Evolutionary conservation across 2,888 invertebrate genomes (phyloP).

Genomic region (Standfussiana lucernea): DNA sequence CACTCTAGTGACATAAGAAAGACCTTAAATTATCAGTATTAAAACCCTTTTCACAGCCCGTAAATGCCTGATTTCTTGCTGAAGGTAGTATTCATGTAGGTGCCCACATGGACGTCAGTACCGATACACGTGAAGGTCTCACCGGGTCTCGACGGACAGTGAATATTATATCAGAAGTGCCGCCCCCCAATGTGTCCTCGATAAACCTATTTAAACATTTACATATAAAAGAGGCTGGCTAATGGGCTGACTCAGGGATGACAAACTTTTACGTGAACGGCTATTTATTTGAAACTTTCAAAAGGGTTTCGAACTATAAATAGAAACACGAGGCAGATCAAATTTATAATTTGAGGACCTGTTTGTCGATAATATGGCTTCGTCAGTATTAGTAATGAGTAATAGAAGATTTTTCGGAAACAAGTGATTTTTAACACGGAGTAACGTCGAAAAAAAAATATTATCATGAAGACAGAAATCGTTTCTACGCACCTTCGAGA

Average conservation of each 20-base stretch:
- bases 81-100: background rate
- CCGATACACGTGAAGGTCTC: background rate
- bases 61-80: too few relatives aligned
- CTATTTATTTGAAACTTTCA: slow-evolving; percentile 27
- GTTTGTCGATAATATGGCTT: background rate
- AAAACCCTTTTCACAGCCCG: too few relatives aligned
- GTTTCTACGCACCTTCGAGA: background rate
- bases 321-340: background rate
- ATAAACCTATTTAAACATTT: slow-evolving; percentile 62
- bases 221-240: slow-evolving; percentile 55
- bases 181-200: slow-evolving; percentile 46
- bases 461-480: background rate
- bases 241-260: slow-evolving; percentile 40
- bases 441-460: background rate
- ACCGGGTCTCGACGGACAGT: slow-evolving; percentile 18
- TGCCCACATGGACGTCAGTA: background rate
- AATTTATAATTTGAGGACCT: background rate
- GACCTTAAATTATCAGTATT: too few relatives aligned
- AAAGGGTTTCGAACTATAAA: slow-evolving; percentile 9
- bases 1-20: background rate
- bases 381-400: too few relatives aligned
- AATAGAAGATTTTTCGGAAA: background rate
- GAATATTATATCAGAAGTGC: slow-evolving; percentile 54
- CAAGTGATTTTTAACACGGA: too few relatives aligned
- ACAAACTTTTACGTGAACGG: slow-evolving; percentile 6